These are phyloP conservation scores for Borostomias antarcticus DNA, from an alignment of 2,797 vertebrate species.

Conservation along the genomic window DNA sequence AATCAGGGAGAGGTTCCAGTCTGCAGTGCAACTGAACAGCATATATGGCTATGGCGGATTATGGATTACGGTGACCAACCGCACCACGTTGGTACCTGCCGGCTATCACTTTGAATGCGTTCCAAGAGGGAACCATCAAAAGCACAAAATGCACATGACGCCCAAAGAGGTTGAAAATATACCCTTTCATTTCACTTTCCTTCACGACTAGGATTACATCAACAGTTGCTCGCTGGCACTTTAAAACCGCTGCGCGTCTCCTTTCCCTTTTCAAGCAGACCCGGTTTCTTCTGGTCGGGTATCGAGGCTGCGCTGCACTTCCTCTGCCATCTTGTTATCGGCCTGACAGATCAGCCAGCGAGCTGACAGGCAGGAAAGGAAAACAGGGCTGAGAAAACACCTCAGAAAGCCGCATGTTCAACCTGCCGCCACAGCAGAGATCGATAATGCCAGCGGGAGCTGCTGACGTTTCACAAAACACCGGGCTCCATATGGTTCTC, in stretches of 20 bases:
- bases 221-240: constrained; percentile 1
- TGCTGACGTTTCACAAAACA: constrained; percentile 30
- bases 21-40: constrained; percentile 53
- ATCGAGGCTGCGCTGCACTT: constrained; percentile 65
- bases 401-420: constrained; percentile 50
- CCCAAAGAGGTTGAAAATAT: background rate
- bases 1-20: constrained; percentile 72
- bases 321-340: constrained; percentile 69
- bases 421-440: constrained; percentile 42
- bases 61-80: constrained; percentile 35
- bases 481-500: constrained; percentile 50
- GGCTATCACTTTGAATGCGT: too few relatives aligned
- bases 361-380: constrained; percentile 68
- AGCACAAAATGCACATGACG: constrained; percentile 12
- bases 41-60: constrained; percentile 34
- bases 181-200: constrained; percentile 1
- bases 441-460: constrained; percentile 50
- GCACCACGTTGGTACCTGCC: constrained; percentile 31
- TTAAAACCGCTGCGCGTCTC: background rate
- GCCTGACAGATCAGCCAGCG: constrained; percentile 60
- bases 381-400: constrained; percentile 65
- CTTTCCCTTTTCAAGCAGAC: constrained; percentile 7
- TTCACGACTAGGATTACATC: background rate
- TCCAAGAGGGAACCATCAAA: constrained; percentile 30
- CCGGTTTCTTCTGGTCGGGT: constrained; percentile 36